Conservation (phyloP, 1,140 invertebrate genomes). For the Drosophila kohkoa region DNA sequence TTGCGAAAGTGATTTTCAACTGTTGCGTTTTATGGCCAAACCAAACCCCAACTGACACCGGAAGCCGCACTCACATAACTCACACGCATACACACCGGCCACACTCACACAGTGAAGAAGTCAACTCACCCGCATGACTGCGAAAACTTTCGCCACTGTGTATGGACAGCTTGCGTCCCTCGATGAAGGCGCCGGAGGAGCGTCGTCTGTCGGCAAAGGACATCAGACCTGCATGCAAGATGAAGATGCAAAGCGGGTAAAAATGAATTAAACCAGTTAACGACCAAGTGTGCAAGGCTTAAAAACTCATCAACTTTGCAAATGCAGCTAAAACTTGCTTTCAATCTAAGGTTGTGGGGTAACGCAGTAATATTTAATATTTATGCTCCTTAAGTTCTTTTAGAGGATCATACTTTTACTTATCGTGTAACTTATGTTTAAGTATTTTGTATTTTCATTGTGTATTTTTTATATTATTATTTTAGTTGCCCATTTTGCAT, state of each 20-base stretch:
- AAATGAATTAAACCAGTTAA: slow-evolving; percentile 48
- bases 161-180: slow-evolving; percentile 82
- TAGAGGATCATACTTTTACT: no score
- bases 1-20: slow-evolving; percentile 81
- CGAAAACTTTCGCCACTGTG: slow-evolving; percentile 84
- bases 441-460: no score
- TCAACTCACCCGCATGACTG: slow-evolving; percentile 76
- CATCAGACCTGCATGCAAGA: slow-evolving; percentile 72
- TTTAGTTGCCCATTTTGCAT: no score
- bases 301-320: background rate
- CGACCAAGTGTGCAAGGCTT: background rate
- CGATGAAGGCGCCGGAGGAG: slow-evolving; percentile 82
- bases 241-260: background rate
- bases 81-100: background rate
- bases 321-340: background rate
- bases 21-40: slow-evolving; percentile 61
- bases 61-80: background rate
- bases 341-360: background rate
- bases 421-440: no score
- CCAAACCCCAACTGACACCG: slow-evolving; percentile 21
- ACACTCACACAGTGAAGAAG: slow-evolving; percentile 1
- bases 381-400: no score
- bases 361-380: background rate
- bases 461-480: no score
- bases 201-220: slow-evolving; percentile 84